Evolutionary conservation across 2,797 vertebrate species (phyloP).

Genomic region (Phyllotis vaccarum): DNA sequence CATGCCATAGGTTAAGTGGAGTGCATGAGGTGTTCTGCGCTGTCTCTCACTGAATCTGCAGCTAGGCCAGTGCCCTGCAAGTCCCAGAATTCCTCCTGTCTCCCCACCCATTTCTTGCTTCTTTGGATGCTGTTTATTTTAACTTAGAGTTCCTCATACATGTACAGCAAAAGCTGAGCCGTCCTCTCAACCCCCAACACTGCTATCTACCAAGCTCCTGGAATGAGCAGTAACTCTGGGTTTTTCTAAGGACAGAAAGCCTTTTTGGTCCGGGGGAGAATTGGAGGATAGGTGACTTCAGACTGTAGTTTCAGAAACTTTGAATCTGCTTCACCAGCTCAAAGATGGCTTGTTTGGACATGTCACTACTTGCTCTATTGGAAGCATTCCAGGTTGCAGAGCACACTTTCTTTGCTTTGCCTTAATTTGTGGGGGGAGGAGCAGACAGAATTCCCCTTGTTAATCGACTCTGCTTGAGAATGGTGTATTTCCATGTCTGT

Average conservation of each 20-base stretch:
- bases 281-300: constrained; percentile 45
- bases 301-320: constrained; percentile 74
- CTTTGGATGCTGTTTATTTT: neutral
- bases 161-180: neutral
- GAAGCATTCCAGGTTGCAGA: constrained; percentile 11
- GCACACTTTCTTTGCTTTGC: neutral
- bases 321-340: constrained; percentile 74
- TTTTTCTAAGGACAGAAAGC: constrained; percentile 58
- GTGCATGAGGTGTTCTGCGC: neutral
- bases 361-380: constrained; percentile 57
- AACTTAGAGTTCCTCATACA: neutral
- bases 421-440: neutral
- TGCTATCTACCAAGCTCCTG: neutral
- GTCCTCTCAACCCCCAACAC: neutral
- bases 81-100: neutral
- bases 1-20: neutral
- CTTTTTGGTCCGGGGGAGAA: constrained; percentile 49
- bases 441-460: neutral
- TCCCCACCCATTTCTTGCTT: neutral
- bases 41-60: neutral
- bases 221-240: neutral
- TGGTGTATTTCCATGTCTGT: neutral
- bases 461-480: neutral
- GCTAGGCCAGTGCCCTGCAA: neutral
- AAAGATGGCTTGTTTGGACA: constrained; percentile 54